These are phyloP conservation scores for Margaritifera margaritifera DNA, from an alignment of 2,888 invertebrate species.

Conservation along the genomic window DNA sequence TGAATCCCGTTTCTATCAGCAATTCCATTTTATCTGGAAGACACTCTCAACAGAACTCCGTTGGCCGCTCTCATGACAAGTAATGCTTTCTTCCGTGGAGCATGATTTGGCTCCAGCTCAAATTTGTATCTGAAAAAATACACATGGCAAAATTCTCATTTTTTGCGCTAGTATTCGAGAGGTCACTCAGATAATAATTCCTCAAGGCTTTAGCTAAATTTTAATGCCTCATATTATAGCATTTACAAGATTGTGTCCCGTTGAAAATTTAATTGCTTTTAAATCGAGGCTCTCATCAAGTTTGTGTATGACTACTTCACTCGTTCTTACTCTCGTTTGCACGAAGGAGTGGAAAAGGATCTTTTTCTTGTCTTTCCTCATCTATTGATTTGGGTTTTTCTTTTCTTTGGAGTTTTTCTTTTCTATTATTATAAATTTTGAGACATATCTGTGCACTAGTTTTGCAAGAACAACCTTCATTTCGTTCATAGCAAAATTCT, in stretches of 20 bases:
- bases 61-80: slow-evolving; percentile 12
- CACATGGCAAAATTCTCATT: background rate
- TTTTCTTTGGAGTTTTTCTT: too few relatives aligned
- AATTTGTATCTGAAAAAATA: slow-evolving; percentile 13
- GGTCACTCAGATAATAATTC: too few relatives aligned
- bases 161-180: too few relatives aligned
- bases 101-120: slow-evolving; percentile 10
- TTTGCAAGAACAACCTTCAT: slow-evolving; percentile 37
- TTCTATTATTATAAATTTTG: background rate
- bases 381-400: too few relatives aligned
- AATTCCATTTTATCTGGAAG: too few relatives aligned
- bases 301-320: slow-evolving; percentile 1
- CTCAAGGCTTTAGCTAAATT: too few relatives aligned
- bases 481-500: slow-evolving; percentile 44
- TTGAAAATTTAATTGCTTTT: too few relatives aligned
- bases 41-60: slow-evolving; percentile 3
- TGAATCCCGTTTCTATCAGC: too few relatives aligned
- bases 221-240: too few relatives aligned
- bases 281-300: slow-evolving; percentile 4
- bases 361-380: too few relatives aligned
- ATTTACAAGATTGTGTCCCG: too few relatives aligned
- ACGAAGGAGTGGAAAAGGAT: too few relatives aligned
- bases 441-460: slow-evolving; percentile 30
- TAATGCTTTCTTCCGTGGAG: background rate
- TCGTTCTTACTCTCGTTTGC: background rate